phyloP scores from a whole-genome alignment of 2,797 vertebrate species.

The Myotis vivesi region DNA sequence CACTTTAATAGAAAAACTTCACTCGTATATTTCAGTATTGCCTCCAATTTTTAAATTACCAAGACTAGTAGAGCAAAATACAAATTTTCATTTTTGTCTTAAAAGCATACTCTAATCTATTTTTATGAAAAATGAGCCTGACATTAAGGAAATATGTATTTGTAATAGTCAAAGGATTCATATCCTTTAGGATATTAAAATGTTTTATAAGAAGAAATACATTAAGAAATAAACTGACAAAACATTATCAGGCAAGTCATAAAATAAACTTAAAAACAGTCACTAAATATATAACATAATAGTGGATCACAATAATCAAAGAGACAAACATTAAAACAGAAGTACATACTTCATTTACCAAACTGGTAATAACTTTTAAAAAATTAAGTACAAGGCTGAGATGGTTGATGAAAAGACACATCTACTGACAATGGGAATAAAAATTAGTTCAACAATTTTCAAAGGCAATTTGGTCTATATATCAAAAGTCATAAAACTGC shows the following conservation, averaged over 20 bases:
- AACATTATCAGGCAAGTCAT: constrained; percentile 9
- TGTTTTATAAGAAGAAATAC: constrained; percentile 13
- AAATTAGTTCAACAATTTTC: neutral
- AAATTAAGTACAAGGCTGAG: neutral
- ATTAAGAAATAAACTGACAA: constrained; percentile 13
- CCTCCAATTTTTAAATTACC: constrained; percentile 50
- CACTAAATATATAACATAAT: constrained; percentile 27
- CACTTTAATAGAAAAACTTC: constrained; percentile 49
- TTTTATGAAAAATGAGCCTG: constrained; percentile 56
- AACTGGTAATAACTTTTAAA: constrained; percentile 20
- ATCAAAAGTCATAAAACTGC: constrained; percentile 36
- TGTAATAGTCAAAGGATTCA: constrained; percentile 14
- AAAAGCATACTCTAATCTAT: constrained; percentile 26
- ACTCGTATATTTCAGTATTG: constrained; percentile 34
- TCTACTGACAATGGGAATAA: constrained; percentile 1
- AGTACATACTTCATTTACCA: neutral
- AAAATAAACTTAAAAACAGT: constrained; percentile 21
- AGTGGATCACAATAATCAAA: constrained; percentile 2
- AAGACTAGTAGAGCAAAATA: constrained; percentile 20
- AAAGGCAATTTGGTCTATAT: neutral
- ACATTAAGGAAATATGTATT: constrained; percentile 27
- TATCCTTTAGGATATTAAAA: constrained; percentile 40
- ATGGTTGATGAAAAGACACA: neutral
- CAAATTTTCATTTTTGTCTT: constrained; percentile 47
- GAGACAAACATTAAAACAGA: constrained; percentile 49